These are phyloP conservation scores for Polypedilum vanderplanki DNA, from an alignment of 1,140 invertebrate genomes.

Conservation along the genomic window DNA sequence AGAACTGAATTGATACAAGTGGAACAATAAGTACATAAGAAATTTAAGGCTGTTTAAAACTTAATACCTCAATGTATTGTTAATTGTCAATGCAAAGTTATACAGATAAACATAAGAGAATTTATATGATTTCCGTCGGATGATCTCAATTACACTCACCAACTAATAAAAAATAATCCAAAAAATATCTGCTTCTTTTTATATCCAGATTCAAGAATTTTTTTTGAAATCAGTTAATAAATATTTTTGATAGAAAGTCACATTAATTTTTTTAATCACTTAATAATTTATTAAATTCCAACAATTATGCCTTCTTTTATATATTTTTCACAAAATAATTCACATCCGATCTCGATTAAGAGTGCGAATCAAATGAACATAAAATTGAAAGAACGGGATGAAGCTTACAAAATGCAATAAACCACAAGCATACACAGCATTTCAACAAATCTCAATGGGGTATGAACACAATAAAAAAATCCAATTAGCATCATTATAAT, in stretches of 20 bases:
- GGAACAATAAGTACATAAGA: not conserved
- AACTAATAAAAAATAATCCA: conserved; percentile 19
- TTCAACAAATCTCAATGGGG: conserved; percentile 6
- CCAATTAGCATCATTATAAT: conserved; percentile 26
- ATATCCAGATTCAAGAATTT: too few relatives aligned
- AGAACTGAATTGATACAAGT: not conserved
- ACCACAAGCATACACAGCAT: not conserved
- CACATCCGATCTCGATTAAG: conserved; percentile 7
- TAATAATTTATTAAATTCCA: too few relatives aligned
- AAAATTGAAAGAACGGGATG: conserved; percentile 19
- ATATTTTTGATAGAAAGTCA: too few relatives aligned
- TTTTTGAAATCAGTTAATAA: too few relatives aligned
- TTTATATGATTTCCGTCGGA: conserved; percentile 11
- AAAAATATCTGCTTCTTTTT: not conserved
- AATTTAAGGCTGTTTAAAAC: not conserved
- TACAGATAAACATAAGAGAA: not conserved
- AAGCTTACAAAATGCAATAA: conserved; percentile 26
- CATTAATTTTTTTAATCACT: too few relatives aligned
- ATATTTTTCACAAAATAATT: not conserved
- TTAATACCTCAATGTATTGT: not conserved
- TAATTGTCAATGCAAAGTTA: not conserved
- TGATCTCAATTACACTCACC: not conserved
- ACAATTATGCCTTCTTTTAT: not conserved
- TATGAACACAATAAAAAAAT: conserved; percentile 19
- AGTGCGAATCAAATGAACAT: conserved; percentile 18